Evolutionary conservation across 2,888 invertebrate genomes (phyloP).

Genomic region (Drosophila multiciliata): DNA sequence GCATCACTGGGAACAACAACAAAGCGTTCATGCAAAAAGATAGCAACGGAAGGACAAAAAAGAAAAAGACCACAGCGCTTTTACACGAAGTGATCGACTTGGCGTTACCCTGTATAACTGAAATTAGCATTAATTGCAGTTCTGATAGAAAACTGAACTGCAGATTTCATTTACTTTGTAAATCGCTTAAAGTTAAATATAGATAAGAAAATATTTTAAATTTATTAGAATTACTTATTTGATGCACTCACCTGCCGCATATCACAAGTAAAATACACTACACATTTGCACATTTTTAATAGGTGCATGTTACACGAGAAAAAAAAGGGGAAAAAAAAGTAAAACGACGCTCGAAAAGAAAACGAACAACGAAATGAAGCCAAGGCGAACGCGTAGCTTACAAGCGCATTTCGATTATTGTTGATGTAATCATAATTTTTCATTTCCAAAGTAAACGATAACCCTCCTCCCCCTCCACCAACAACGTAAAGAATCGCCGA

Average conservation of each 20-base stretch:
- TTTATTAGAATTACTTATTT: not conserved
- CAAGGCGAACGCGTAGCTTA: conserved; percentile 62
- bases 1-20: conserved; percentile 33
- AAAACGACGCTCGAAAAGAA: conserved; percentile 11
- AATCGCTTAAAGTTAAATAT: not conserved
- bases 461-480: conserved; percentile 17
- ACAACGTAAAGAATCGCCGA: conserved; percentile 65
- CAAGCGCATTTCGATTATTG: conserved; percentile 81
- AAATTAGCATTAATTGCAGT: not conserved
- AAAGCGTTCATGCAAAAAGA: conserved; percentile 60
- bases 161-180: not conserved
- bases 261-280: not conserved
- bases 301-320: not conserved
- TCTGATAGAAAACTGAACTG: not conserved
- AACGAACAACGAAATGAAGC: conserved; percentile 18
- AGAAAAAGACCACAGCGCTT: not conserved
- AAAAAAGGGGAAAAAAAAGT: not conserved
- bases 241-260: not conserved
- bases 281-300: not conserved
- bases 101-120: not conserved
- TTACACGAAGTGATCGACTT: not conserved
- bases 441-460: conserved; percentile 81
- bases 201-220: not conserved
- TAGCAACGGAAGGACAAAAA: conserved; percentile 49
- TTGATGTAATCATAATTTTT: conserved; percentile 81